These are phyloP conservation scores for Polydrusus pterygomalis DNA, from an alignment of 2,888 invertebrate genomes.

Conservation along the genomic window DNA sequence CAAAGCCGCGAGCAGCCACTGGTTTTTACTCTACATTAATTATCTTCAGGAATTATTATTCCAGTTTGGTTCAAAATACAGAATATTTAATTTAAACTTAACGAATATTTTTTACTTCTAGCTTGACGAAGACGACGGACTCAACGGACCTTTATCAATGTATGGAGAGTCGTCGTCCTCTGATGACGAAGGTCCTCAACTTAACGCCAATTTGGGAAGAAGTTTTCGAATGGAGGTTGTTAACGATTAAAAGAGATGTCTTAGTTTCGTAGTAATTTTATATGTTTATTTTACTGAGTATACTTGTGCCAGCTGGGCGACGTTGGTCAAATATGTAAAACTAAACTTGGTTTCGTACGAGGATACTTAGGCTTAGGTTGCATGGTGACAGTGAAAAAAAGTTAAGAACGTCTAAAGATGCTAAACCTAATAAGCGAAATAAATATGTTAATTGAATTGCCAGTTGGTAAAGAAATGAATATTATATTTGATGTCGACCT, in stretches of 20 bases:
- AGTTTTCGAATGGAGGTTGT: slow-evolving; percentile 70
- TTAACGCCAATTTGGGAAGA: slow-evolving; percentile 64
- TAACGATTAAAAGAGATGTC: slow-evolving; percentile 66
- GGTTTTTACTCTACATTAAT: no score
- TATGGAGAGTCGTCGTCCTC: slow-evolving; percentile 68
- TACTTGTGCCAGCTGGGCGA: background rate
- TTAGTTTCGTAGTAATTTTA: slow-evolving; percentile 47
- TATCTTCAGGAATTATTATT: no score
- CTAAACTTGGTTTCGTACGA: slow-evolving; percentile 26
- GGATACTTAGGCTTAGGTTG: slow-evolving; percentile 12
- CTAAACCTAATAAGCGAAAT: background rate
- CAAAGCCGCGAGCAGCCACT: no score
- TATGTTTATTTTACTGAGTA: slow-evolving; percentile 16
- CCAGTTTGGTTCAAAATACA: no score
- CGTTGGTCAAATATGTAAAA: background rate
- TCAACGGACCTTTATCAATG: slow-evolving; percentile 62
- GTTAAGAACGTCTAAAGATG: background rate
- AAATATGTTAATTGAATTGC: no score
- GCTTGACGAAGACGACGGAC: slow-evolving; percentile 63
- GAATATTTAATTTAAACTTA: slow-evolving; percentile 15
- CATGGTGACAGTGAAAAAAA: slow-evolving; percentile 22
- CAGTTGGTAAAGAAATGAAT: no score
- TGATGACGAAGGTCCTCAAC: slow-evolving; percentile 65
- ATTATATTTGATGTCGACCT: no score
- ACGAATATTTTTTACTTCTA: slow-evolving; percentile 54